Evolutionary conservation across 2,797 vertebrate genomes (phyloP).

Genomic region (Acanthornis magna): DNA sequence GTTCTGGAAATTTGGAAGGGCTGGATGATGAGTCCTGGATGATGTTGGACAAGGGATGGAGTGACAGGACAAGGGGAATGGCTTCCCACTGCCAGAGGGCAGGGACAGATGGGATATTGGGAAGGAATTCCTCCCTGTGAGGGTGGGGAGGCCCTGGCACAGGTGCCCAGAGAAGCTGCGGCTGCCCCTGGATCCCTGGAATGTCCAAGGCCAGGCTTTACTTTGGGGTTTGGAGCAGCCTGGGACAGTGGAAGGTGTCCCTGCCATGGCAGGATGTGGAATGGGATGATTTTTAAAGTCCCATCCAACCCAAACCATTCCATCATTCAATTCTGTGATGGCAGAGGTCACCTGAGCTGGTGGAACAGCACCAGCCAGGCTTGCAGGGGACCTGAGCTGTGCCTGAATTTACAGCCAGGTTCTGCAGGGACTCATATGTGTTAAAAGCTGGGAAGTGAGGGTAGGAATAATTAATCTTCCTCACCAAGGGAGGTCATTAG

Average conservation of each 20-base stretch:
- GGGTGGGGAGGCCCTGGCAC: neutral
- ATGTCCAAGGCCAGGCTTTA: neutral
- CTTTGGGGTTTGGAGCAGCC: neutral
- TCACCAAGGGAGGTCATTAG: neutral
- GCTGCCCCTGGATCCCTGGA: neutral
- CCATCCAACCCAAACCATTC: neutral
- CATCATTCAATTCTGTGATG: neutral
- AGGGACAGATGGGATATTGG: rapidly evolving
- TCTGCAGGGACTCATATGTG: neutral
- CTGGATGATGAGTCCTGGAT: neutral
- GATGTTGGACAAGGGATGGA: neutral
- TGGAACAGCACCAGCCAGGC: neutral
- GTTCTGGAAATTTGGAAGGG: neutral
- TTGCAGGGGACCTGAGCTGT: neutral
- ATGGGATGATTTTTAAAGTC: neutral
- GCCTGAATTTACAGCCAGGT: neutral
- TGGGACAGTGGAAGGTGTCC: neutral
- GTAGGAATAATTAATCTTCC: neutral
- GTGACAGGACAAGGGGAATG: neutral
- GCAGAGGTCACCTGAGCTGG: neutral
- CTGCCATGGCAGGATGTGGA: neutral
- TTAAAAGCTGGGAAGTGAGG: neutral
- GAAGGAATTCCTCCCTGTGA: rapidly evolving
- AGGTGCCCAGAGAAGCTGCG: neutral
- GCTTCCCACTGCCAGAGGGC: neutral